These are phyloP conservation scores for Galerucella pusilla DNA, from an alignment of 2,888 invertebrate species.

Conservation along the genomic window DNA sequence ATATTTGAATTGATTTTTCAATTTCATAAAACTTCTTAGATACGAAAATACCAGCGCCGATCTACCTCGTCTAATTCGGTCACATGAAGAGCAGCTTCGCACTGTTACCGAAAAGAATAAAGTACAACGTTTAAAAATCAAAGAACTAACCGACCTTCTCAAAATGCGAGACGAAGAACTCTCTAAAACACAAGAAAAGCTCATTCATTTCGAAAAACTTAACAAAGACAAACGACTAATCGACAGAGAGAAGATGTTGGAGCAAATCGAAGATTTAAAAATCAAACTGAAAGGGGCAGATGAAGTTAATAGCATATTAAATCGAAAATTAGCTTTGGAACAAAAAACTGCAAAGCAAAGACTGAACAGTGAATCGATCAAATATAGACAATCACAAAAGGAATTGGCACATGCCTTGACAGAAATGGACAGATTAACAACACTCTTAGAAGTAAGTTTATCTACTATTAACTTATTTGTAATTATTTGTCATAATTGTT, in stretches of 20 bases:
- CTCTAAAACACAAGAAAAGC: constrained; percentile 73
- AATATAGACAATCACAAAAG: constrained; percentile 73
- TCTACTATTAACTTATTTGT: not conserved
- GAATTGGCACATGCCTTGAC: constrained; percentile 73
- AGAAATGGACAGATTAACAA: constrained; percentile 72
- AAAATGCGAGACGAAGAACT: constrained; percentile 78
- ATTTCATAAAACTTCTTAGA: constrained; percentile 56
- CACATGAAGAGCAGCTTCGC: constrained; percentile 82
- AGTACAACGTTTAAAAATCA: constrained; percentile 72
- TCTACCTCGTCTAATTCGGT: constrained; percentile 78
- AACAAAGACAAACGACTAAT: constrained; percentile 67
- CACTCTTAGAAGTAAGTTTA: constrained; percentile 69
- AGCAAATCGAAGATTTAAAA: constrained; percentile 71
- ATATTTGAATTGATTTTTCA: no score
- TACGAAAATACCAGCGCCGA: constrained; percentile 84
- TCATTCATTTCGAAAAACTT: constrained; percentile 76
- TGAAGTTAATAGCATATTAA: constrained; percentile 73
- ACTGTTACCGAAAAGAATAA: constrained; percentile 77
- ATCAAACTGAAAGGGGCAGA: constrained; percentile 71
- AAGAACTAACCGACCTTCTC: constrained; percentile 72
- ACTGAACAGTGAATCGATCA: constrained; percentile 74
- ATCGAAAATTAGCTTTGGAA: constrained; percentile 78
- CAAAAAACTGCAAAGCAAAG: constrained; percentile 80
- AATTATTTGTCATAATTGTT: constrained; percentile 11
- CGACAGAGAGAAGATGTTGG: constrained; percentile 79